phyloP scores from a whole-genome alignment of 2,113 vertebrate species.

The Lipophrys pholis region DNA sequence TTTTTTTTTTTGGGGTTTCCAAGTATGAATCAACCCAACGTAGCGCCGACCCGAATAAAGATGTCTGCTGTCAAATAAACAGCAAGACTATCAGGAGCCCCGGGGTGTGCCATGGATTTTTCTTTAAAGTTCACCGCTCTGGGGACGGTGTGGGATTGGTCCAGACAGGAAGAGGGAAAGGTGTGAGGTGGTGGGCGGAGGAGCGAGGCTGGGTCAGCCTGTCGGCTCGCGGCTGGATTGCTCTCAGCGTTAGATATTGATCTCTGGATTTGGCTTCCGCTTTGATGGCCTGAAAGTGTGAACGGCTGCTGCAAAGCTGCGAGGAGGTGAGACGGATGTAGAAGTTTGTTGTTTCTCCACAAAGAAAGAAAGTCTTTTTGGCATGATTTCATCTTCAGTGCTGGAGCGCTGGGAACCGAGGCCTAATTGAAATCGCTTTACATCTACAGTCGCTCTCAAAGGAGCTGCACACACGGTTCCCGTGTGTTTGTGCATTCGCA shows the following conservation, averaged over 20 bases:
- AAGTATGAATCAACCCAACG: conserved; percentile 18
- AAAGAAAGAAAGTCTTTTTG: no score
- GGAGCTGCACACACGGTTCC: background rate
- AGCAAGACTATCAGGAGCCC: background rate
- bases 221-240: conserved; percentile 1
- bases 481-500: background rate
- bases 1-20: no score
- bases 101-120: conserved; percentile 29
- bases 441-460: conserved; percentile 6
- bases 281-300: conserved; percentile 23
- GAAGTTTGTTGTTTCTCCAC: no score
- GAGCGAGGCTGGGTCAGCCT: background rate
- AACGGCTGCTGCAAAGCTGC: background rate
- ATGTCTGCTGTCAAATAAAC: conserved; percentile 20
- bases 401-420: conserved; percentile 2
- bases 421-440: conserved; percentile 28
- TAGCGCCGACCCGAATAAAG: conserved; percentile 27
- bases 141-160: background rate
- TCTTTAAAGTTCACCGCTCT: conserved; percentile 26
- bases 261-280: conserved; percentile 14
- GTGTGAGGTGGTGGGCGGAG: background rate
- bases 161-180: conserved; percentile 11
- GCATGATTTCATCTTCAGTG: conserved; percentile 6
- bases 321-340: no score
- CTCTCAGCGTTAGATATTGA: conserved; percentile 51